Evolutionary conservation across 23 tunicate genomes (phyloP).

Genomic region (Trididemnum nubilum): DNA sequence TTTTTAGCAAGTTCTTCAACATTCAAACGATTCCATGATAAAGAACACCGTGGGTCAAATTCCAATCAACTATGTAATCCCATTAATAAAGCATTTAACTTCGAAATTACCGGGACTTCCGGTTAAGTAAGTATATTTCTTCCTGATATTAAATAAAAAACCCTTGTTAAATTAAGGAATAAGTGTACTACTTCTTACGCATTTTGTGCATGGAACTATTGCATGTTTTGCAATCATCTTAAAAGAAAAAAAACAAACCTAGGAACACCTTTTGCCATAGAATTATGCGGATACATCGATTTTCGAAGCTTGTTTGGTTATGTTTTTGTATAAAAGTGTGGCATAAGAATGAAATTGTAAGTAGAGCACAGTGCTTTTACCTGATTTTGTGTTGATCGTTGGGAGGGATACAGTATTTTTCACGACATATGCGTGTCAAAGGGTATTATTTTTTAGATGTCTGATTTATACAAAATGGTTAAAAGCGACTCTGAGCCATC

Average conservation of each 20-base stretch:
- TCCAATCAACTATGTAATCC: slow-evolving; percentile 51
- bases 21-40: slow-evolving; percentile 51
- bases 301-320: too few relatives aligned
- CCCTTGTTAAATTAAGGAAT: not conserved
- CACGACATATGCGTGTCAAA: too few relatives aligned
- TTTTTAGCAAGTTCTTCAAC: slow-evolving; percentile 81
- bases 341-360: too few relatives aligned
- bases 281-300: too few relatives aligned
- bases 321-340: too few relatives aligned
- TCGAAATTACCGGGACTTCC: slow-evolving; percentile 54
- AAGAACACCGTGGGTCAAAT: slow-evolving; percentile 60
- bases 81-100: slow-evolving; percentile 65
- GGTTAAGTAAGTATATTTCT: slow-evolving; percentile 40
- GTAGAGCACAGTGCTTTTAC: too few relatives aligned
- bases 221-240: too few relatives aligned
- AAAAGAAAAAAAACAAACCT: too few relatives aligned
- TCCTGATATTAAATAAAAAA: too few relatives aligned
- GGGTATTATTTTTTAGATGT: slow-evolving; percentile 63
- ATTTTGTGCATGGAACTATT: not conserved
- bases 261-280: too few relatives aligned
- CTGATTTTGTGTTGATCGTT: too few relatives aligned
- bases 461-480: slow-evolving; percentile 68
- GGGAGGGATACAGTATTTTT: too few relatives aligned
- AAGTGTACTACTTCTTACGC: not conserved
- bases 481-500: slow-evolving; percentile 46